A percentile compares a stretch with the other conserved stretches of the same genome.
These are phyloP conservation scores for Saguinus midas DNA, from an alignment of 2,113 vertebrate genomes.

Conservation along the genomic window DNA sequence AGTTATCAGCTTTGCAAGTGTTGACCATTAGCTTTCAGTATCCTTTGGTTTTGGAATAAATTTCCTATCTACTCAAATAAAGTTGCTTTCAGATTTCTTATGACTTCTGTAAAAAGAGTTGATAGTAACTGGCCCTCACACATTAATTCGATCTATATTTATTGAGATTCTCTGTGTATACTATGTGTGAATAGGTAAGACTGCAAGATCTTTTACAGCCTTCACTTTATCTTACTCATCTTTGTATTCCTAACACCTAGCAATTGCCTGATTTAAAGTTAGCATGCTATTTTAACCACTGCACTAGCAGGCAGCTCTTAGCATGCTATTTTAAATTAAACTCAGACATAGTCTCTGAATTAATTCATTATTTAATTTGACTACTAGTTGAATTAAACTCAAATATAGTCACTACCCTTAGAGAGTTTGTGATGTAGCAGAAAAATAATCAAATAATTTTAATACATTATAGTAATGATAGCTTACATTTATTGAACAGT, in stretches of 20 bases:
- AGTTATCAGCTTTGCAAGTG: background rate
- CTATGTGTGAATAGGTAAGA: background rate
- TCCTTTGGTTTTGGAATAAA: background rate
- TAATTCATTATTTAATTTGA: background rate
- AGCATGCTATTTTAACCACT: background rate
- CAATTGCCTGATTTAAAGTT: background rate
- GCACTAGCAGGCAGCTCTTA: too few species aligned
- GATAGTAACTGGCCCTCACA: background rate
- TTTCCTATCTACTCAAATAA: background rate
- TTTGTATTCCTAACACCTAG: background rate
- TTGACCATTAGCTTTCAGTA: background rate
- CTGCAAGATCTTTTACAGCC: background rate
- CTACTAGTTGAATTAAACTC: background rate
- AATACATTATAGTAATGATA: background rate
- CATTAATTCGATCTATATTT: background rate
- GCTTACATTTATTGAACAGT: background rate
- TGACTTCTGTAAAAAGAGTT: background rate
- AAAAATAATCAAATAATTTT: background rate
- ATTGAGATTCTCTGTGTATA: background rate
- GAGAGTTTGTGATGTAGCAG: background rate
- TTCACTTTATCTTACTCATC: background rate
- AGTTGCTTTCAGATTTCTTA: constrained; percentile 14
- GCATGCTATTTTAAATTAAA: background rate
- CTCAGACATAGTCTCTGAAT: background rate
- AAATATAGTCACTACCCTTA: background rate